These are phyloP conservation scores for Cephus sareptanus DNA, from an alignment of 2,888 invertebrate species.

Conservation along the genomic window DNA sequence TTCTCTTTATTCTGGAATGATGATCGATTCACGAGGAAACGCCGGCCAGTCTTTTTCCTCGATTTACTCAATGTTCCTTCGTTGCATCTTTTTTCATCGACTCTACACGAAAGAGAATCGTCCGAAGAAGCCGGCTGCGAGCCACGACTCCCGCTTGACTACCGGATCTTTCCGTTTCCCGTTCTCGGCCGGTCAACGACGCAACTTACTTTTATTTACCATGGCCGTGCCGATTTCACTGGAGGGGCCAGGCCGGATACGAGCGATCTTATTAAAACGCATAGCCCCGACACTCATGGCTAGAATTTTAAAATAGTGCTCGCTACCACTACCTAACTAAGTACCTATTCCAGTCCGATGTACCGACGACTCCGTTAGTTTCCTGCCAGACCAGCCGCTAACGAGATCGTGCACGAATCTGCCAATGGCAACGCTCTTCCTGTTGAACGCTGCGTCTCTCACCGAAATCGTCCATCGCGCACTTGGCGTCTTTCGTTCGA, in stretches of 20 bases:
- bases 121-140: background rate
- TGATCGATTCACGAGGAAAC: too few relatives aligned
- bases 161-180: conserved; percentile 4
- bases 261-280: conserved; percentile 28
- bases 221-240: conserved; percentile 3
- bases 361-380: background rate
- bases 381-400: background rate
- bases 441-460: too few relatives aligned
- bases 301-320: conserved; percentile 28
- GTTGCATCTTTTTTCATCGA: too few relatives aligned
- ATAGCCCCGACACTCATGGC: conserved; percentile 15
- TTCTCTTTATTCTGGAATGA: too few relatives aligned
- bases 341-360: background rate
- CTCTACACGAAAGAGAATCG: too few relatives aligned
- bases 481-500: background rate
- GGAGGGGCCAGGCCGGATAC: conserved; percentile 24
- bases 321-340: background rate
- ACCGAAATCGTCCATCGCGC: too few relatives aligned
- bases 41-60: too few relatives aligned
- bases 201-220: conserved; percentile 5
- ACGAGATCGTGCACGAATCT: conserved; percentile 2
- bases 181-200: background rate
- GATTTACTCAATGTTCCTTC: too few relatives aligned
- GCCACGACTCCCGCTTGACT: background rate
- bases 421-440: too few relatives aligned